These are phyloP conservation scores for Macrobrachium rosenbergii DNA, from an alignment of 1,140 invertebrate genomes.

Conservation along the genomic window DNA sequence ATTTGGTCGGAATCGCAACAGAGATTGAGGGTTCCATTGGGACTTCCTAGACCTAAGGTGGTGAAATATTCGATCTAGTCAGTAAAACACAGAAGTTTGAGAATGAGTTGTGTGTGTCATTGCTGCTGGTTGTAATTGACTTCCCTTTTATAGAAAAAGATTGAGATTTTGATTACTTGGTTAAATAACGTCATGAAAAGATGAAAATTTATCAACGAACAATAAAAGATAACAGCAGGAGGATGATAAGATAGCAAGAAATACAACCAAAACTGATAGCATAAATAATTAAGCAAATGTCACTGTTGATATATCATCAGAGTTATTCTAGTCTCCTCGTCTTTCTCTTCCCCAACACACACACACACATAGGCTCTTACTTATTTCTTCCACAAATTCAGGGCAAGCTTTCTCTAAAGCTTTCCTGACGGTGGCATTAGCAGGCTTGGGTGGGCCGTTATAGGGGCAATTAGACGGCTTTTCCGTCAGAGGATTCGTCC, in stretches of 20 bases:
- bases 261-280: no score
- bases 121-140: no score
- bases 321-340: neutral
- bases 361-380: slow-evolving; percentile 17
- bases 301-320: no score
- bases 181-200: no score
- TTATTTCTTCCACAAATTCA: slow-evolving; percentile 51
- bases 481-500: slow-evolving; percentile 67
- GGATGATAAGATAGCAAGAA: no score
- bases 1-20: slow-evolving; percentile 70
- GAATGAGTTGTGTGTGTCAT: no score
- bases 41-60: neutral
- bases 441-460: slow-evolving; percentile 78
- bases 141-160: no score
- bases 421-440: slow-evolving; percentile 69
- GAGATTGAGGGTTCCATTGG: slow-evolving; percentile 45
- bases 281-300: no score
- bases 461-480: slow-evolving; percentile 79
- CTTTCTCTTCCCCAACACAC: neutral
- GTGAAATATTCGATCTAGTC: neutral
- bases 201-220: no score
- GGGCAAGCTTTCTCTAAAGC: slow-evolving; percentile 22
- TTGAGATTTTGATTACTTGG: no score
- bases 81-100: no score
- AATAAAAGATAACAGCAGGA: no score